A percentile compares a stretch with the other conserved stretches of the same genome.
Evolutionary conservation across 2,797 vertebrate species (phyloP).

Genomic region (Sebastes ruberrimus): DNA sequence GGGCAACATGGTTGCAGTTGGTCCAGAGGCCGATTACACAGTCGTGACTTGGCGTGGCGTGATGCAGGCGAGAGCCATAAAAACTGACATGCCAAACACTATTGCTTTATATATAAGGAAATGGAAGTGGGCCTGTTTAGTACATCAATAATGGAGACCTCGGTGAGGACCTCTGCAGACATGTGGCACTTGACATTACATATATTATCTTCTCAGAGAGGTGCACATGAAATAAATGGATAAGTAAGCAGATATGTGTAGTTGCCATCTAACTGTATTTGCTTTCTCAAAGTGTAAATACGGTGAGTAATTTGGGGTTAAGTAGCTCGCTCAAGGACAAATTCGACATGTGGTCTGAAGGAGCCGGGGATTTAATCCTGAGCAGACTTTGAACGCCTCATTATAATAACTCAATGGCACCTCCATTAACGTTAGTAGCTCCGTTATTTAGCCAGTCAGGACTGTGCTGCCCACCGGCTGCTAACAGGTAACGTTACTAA

Average conservation of each 20-base stretch:
- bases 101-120: not conserved
- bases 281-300: not conserved
- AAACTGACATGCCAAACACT: not conserved
- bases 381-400: too few species aligned
- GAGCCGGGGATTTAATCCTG: too few species aligned
- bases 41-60: slow-evolving; percentile 23
- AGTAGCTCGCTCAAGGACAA: too few species aligned
- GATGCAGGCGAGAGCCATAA: slow-evolving; percentile 2
- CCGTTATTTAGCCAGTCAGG: too few species aligned
- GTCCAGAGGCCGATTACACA: slow-evolving; percentile 20
- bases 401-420: too few species aligned
- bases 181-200: not conserved
- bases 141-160: not conserved
- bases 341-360: too few species aligned
- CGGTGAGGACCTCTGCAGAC: not conserved
- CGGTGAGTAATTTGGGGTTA: too few species aligned
- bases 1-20: slow-evolving; percentile 9
- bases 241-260: not conserved
- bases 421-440: too few species aligned
- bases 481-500: too few species aligned
- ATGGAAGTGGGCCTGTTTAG: not conserved
- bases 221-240: not conserved
- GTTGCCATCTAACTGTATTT: not conserved
- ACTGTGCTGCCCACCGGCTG: too few species aligned
- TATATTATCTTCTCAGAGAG: not conserved